A percentile compares a stretch with the other conserved stretches of the same genome.
Evolutionary conservation across 37 sponge, comb jelly and placozoan genomes (phyloP).

Genomic region (Aphrocallistes beatrix): DNA sequence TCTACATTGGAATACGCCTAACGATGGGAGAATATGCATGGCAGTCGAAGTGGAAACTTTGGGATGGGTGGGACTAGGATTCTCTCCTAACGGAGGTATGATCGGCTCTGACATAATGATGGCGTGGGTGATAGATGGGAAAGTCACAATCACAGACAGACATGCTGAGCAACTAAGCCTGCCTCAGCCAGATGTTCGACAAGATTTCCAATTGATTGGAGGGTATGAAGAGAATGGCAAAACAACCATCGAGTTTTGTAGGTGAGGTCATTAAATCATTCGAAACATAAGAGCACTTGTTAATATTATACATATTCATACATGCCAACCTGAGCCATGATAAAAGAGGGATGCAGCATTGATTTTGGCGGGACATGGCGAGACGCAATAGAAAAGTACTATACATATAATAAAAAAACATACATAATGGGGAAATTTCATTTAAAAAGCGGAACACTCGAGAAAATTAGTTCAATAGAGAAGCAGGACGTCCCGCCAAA

Average conservation of each 20-base stretch:
- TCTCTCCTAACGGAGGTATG: not conserved
- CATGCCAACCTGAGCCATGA: not conserved
- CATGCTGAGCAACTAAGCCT: not conserved
- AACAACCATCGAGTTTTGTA: not conserved
- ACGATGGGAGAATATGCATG: not conserved
- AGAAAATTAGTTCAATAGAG: no score
- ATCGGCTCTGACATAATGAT: not conserved
- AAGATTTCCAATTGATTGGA: not conserved
- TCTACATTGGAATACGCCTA: not conserved
- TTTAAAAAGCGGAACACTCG: no score
- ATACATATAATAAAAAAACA: no score
- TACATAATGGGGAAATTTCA: no score
- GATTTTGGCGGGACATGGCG: no score
- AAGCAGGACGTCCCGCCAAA: not conserved
- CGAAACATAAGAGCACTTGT: no score
- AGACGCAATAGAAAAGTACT: no score
- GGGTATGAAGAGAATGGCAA: not conserved
- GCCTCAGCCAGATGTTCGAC: not conserved
- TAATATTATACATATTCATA: not conserved
- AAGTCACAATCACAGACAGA: not conserved
- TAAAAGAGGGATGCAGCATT: not conserved
- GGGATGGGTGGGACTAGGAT: not conserved
- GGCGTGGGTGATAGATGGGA: not conserved
- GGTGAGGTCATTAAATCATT: not conserved
- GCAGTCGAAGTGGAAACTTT: not conserved